These are phyloP conservation scores for Dyspetes luteomarginatus DNA, from an alignment of 2,888 invertebrate genomes.

Conservation along the genomic window DNA sequence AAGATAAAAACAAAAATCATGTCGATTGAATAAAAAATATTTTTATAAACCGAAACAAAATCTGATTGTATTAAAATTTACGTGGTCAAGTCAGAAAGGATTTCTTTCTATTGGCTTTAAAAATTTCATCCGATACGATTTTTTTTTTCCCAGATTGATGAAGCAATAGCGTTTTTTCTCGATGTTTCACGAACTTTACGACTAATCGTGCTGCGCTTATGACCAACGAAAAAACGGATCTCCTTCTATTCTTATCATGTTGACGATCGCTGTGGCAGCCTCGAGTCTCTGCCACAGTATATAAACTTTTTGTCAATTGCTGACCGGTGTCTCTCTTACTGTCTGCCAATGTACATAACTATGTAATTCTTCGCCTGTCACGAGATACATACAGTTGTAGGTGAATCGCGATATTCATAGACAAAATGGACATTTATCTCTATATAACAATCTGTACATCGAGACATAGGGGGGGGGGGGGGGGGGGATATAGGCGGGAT, in stretches of 20 bases:
- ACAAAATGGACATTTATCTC: not conserved
- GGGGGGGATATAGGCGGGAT: too few species aligned
- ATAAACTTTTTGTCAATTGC: conserved; percentile 49
- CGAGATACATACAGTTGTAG: not conserved
- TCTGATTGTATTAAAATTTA: not conserved
- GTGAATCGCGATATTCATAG: conserved; percentile 19
- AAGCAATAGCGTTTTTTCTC: not conserved
- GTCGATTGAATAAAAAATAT: not conserved
- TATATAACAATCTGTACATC: not conserved
- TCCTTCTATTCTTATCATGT: conserved; percentile 35
- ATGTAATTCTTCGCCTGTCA: conserved; percentile 26
- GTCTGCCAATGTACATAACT: conserved; percentile 16
- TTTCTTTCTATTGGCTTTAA: too few species aligned
- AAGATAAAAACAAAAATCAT: too few species aligned
- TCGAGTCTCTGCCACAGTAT: conserved; percentile 11
- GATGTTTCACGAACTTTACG: not conserved
- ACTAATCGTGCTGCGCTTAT: not conserved
- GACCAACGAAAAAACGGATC: conserved; percentile 15
- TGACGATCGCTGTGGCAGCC: conserved; percentile 34
- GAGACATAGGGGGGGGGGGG: too few species aligned
- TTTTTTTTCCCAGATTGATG: too few species aligned
- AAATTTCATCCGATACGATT: too few species aligned
- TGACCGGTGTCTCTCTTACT: conserved; percentile 40
- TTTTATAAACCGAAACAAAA: not conserved
- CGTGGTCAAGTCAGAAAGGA: not conserved